A percentile compares a stretch with the other conserved stretches of the same genome.
Conservation (phyloP, 2,888 invertebrate genomes). For the Masnerella sp. region DNA sequence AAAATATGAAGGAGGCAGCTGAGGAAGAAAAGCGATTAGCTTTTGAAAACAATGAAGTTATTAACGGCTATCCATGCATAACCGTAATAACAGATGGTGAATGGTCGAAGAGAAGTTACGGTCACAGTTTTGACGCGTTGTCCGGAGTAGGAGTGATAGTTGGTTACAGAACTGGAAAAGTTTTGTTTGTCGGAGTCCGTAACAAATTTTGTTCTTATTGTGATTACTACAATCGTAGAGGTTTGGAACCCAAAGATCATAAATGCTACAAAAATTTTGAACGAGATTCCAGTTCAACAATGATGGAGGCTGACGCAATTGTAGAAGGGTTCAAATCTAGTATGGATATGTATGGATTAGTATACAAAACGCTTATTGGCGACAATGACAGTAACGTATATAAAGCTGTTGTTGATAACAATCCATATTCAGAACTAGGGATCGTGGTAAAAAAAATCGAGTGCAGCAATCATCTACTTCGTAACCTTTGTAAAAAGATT, state of each 20-base stretch:
- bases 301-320: conserved; percentile 48
- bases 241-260: conserved; percentile 49
- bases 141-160: conserved; percentile 2
- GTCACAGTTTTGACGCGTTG: conserved; percentile 2
- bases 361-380: conserved; percentile 46
- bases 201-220: conserved; percentile 11
- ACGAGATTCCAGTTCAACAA: neutral
- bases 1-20: conserved; percentile 36
- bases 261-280: conserved; percentile 64
- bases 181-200: neutral
- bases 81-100: conserved; percentile 17
- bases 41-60: conserved; percentile 22
- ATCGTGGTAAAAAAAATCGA: conserved; percentile 19
- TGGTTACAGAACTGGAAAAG: neutral
- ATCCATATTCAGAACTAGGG: conserved; percentile 4
- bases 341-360: conserved; percentile 45
- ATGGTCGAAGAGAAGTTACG: conserved; percentile 4
- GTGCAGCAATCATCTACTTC: conserved; percentile 30
- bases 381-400: conserved; percentile 71
- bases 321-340: conserved; percentile 50
- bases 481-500: conserved; percentile 40
- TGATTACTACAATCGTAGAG: conserved; percentile 22
- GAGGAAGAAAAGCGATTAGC: conserved; percentile 49
- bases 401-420: conserved; percentile 13
- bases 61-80: conserved; percentile 33